phyloP scores from a whole-genome alignment of 2,888 invertebrate species.

The Ectemnius continuus region DNA sequence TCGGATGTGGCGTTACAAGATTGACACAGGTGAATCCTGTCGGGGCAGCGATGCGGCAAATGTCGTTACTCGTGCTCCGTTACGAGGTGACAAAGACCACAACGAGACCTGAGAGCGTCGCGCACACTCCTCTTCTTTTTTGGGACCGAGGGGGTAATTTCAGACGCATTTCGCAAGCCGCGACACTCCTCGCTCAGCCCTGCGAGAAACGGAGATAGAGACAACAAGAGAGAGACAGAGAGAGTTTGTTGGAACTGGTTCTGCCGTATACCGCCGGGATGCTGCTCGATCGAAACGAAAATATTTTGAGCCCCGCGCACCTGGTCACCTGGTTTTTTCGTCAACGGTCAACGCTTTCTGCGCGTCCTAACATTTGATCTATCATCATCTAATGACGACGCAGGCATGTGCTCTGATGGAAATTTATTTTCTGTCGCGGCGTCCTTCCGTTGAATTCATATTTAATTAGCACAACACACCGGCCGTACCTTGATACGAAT shows the following conservation, averaged over 20 bases:
- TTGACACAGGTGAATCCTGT: conserved; percentile 20
- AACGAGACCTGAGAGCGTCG: not conserved
- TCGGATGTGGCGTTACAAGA: conserved; percentile 8
- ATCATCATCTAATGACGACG: not conserved
- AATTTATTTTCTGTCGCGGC: conserved; percentile 1
- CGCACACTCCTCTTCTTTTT: conserved; percentile 1
- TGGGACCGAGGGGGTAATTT: not conserved
- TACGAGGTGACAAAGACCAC: conserved; percentile 5
- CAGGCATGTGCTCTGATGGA: conserved; percentile 3
- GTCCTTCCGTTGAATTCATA: not conserved
- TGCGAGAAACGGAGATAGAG: no score
- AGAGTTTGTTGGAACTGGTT: conserved; percentile 1
- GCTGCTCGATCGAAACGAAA: conserved; percentile 1
- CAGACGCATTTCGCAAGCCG: conserved; percentile 7
- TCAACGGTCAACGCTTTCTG: not conserved
- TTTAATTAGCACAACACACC: not conserved
- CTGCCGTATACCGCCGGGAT: not conserved
- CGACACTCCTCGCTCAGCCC: not conserved
- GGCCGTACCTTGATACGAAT: not conserved
- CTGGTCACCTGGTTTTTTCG: not conserved
- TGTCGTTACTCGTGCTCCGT: conserved; percentile 9
- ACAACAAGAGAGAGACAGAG: no score
- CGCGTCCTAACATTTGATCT: not conserved
- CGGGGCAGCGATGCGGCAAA: conserved; percentile 4
- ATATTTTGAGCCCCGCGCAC: conserved; percentile 5